Evolutionary conservation across 2,888 invertebrate species (phyloP), one percentile per base, ranked within the genome.

Genomic region (Archips crataeganus): DNA sequence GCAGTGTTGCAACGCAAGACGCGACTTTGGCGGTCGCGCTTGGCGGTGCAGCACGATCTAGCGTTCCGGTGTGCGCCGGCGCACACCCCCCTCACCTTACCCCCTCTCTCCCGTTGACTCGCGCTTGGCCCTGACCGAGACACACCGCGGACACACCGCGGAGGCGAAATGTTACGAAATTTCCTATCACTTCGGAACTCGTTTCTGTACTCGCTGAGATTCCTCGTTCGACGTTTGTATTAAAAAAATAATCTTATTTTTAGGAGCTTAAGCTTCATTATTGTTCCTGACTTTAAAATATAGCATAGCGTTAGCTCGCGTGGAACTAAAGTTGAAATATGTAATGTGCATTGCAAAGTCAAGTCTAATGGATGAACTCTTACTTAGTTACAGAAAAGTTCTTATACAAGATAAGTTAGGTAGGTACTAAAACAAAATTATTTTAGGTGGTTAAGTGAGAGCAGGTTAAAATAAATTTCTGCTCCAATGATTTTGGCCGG

Each of bases 21-120:
- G 90, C 85, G 86, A 86, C 83, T 90, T 89, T 90, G 87, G 93
- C 93, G 94, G 94, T 94, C 91, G 94, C 90, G 94, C 94, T 94
- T 85, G 90, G 87, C 94, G 93, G 90, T 90, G 94, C 94, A 90
- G 90, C 94, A 94, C 94, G 94, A 93, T 94, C 94, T 93, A 88
- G 86, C 93, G 93, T 93, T 94, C 93, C 94, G 94, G 91, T 93
- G 81, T 88, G 87, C 90, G 91, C 89, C 82, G 87, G 86, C 87
- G 85, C 85, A 85, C 79, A 77, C 77, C 83, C 82, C 82, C 82
- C 84, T 75, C 74, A 61, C 77, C 75, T 81, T 77, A 79, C 75
- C 78, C 81, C 65, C 75, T 68, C 75, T 69, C 73, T 67, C 49
- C 75, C 75, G 80, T 81, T 83, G 82, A 82, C 62, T 75, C 65